Evolutionary conservation across 2,113 vertebrate species (phyloP).

Genomic region (Saguinus midas): DNA sequence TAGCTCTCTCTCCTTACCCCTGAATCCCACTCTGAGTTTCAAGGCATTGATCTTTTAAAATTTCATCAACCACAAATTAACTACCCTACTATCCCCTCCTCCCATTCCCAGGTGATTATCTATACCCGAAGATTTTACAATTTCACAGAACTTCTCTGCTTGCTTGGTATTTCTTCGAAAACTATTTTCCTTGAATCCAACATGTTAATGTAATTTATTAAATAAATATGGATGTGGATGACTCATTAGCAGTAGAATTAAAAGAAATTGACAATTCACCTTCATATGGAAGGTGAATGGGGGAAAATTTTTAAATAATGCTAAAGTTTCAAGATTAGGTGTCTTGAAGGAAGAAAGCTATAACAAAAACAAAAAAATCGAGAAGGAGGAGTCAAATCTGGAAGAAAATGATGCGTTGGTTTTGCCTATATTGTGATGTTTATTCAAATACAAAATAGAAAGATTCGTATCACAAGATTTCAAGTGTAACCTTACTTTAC

Average conservation of each 20-base stretch:
- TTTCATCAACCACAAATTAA: constrained; percentile 55
- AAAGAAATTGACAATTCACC: neutral
- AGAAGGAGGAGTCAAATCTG: neutral
- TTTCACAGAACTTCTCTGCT: neutral
- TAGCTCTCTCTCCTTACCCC: neutral
- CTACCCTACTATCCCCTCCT: neutral
- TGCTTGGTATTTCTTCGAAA: neutral
- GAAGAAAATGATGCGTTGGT: constrained; percentile 14
- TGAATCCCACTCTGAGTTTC: constrained; percentile 36
- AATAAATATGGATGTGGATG: neutral
- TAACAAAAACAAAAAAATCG: neutral
- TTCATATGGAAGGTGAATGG: neutral
- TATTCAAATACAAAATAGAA: constrained; percentile 33
- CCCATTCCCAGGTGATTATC: constrained; percentile 44
- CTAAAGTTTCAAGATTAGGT: neutral
- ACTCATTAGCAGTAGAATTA: neutral
- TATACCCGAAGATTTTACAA: constrained; percentile 21
- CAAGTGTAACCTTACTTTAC: constrained; percentile 4
- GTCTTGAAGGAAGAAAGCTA: neutral
- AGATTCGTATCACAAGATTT: neutral
- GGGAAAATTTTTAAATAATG: neutral
- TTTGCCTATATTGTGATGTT: neutral
- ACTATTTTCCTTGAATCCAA: neutral
- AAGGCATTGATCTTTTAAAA: constrained; percentile 60
- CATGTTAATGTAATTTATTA: neutral